Base-by-base conservation (phyloP, 2,888 invertebrate species). In the Zaprionus obscuricornis region DNA sequence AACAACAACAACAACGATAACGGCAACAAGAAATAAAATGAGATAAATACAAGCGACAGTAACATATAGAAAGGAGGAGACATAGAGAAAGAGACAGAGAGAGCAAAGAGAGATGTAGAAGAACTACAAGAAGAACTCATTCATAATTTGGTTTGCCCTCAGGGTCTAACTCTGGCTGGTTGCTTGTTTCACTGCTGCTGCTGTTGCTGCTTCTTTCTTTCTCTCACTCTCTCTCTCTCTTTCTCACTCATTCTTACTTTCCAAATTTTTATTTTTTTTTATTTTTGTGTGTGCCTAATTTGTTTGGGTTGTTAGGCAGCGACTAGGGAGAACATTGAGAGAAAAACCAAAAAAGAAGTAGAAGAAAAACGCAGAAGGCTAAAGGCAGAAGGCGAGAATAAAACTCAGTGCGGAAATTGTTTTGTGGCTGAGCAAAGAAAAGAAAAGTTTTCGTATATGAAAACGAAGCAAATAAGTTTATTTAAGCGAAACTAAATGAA, bases 391-490 rank as follows among this genome's bases (percentile, higher is more conserved):
- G 57, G 50, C 50, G 33, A 57, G 54, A 62, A 43, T 17, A 39
- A 55, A 58, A 45, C 56, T 45, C 49, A 42, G 52, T 65, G 49
- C 60, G 65, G 77, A 81, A 81, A 77, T 77, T 77, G 81, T 81
- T 81, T 76, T 76, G 81, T 60, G 81, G 68, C 74, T 68, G 71
- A 59, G n/a, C n/a, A n/a, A n/a, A n/a, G n/a, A n/a, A n/a, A n/a
- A n/a, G 49, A 71, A 77, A 77, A 77, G 66, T 81, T 77, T 81
- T 66, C 82, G 72, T 59, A n/a, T n/a, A 66, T 64, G 82, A 74
- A 77, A 68, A 55, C 55, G 71, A 70, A 77, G 68, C 52, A 70
- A 70, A 77, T 66, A 72, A 72, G 65, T 72, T 72, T 64, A 68
- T 60, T 60, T 68, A 40, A 60, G 49, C 59, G 37, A 52, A 65